Evolutionary conservation across 2,888 invertebrate species (phyloP), one percentile per base, ranked within the genome.

Genomic region (Seira musarum): DNA sequence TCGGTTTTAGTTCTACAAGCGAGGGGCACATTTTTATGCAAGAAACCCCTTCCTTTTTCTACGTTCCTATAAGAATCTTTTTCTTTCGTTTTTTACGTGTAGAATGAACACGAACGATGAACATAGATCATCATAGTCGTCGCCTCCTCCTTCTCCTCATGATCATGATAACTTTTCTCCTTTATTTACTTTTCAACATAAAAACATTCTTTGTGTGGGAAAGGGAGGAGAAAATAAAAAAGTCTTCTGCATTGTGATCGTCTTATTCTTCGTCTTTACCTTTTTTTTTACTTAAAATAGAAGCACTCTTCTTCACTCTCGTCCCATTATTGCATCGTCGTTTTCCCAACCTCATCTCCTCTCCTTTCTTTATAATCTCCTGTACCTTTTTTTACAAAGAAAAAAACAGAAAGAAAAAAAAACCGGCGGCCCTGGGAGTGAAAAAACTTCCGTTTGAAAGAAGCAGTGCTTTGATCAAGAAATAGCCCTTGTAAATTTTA

Each of bases 191-290:
- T 15, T 15, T 13, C 53, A 13, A 53, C 53, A 53, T 30, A 30
- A 30, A 30, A 30, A 53, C 53, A 53, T n/a, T 53, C 53, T 53
- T 53, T 53, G 53, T 30, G 30, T 30, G n/a, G n/a, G 30, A 53
- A 30, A 30, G 30, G 30, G 30, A 30, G 30, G 17, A 53, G 53
- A 53, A 53, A 53, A 53, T 53, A 53, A 53, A 17, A 30, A 30
- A 53, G 13, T 17, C 53, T 53, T 13, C 3, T 53, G 53, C 53
- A 53, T 13, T 53, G 30, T 30, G 30, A 30, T 30, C 30, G 3
- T 30, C 30, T 30, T 30, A 30, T 30, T 30, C 30, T 30, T 30
- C 30, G 30, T 30, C 30, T 30, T 13, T 53, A 8, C 53, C 53
- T 53, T 15, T 17, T 8, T 53, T 13, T 17, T 15, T 53, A 3